Conservation (phyloP, 1,140 invertebrate genomes). For the Panagrolaimus sp. region DNA sequence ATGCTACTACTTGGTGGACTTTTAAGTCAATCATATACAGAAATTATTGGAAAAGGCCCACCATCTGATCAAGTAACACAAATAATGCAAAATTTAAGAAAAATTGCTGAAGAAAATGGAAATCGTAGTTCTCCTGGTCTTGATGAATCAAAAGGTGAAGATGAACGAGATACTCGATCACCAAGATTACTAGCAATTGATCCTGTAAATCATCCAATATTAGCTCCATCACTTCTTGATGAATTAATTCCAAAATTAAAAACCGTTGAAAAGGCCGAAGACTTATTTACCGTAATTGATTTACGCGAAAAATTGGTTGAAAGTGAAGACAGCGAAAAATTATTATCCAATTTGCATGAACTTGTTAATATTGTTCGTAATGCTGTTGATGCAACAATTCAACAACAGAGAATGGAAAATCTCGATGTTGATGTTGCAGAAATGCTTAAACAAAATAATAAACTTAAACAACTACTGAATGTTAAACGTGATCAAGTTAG, state of each 20-base stretch:
- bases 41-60: constrained; percentile 67
- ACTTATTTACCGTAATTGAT: constrained; percentile 41
- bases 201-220: constrained; percentile 3
- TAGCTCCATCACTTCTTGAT: constrained; percentile 6
- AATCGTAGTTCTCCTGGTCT: neutral
- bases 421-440: constrained; percentile 53
- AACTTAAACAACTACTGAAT: constrained; percentile 73
- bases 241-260: constrained; percentile 12
- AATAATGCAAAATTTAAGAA: constrained; percentile 33
- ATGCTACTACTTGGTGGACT: constrained; percentile 77
- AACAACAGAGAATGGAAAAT: constrained; percentile 58
- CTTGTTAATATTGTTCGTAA: constrained; percentile 38
- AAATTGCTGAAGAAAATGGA: constrained; percentile 19
- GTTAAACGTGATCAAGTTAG: constrained; percentile 97
- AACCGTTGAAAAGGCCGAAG: neutral
- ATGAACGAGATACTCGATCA: constrained; percentile 9
- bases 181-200: constrained; percentile 16
- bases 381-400: constrained; percentile 81
- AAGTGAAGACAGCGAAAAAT: constrained; percentile 15
- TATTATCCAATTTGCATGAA: constrained; percentile 48
- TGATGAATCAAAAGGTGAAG: neutral
- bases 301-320: constrained; percentile 37
- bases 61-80: constrained; percentile 28
- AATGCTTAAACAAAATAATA: constrained; percentile 58
- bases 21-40: constrained; percentile 83